These are phyloP conservation scores for Tethea ocularis DNA, from an alignment of 2,888 invertebrate species.

Conservation along the genomic window DNA sequence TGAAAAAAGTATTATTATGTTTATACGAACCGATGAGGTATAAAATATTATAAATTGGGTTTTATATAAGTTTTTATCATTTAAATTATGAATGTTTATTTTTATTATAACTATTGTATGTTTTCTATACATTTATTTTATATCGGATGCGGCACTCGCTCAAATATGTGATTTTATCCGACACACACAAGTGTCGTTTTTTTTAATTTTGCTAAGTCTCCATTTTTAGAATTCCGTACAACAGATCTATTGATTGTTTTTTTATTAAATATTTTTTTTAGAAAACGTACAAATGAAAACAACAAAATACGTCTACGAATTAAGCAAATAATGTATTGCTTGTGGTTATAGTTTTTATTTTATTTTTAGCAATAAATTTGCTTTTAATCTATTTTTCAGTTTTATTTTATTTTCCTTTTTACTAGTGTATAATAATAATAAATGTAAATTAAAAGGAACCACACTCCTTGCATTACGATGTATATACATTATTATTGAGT, in stretches of 20 bases:
- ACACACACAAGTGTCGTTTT: slow-evolving; percentile 41
- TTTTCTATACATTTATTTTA: slow-evolving; percentile 72
- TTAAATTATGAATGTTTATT: slow-evolving; percentile 81
- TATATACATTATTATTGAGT: slow-evolving; percentile 63
- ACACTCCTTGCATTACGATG: slow-evolving; percentile 80
- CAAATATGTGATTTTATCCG: slow-evolving; percentile 59
- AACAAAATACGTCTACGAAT: slow-evolving; percentile 57
- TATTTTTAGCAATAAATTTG: slow-evolving; percentile 83
- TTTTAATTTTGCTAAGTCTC: slow-evolving; percentile 34
- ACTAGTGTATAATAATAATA: slow-evolving; percentile 51
- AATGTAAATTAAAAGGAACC: slow-evolving; percentile 79
- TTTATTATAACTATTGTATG: slow-evolving; percentile 70
- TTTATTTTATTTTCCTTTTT: slow-evolving; percentile 64
- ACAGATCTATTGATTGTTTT: slow-evolving; percentile 35
- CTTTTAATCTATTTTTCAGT: slow-evolving; percentile 76
- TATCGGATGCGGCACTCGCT: slow-evolving; percentile 62
- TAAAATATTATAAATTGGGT: slow-evolving; percentile 82
- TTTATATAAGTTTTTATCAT: slow-evolving; percentile 66
- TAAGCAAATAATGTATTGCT: slow-evolving; percentile 76
- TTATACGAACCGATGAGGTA: slow-evolving; percentile 81
- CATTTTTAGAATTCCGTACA: slow-evolving; percentile 35
- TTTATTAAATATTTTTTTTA: slow-evolving; percentile 65
- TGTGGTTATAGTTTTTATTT: slow-evolving; percentile 80
- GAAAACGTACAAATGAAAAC: slow-evolving; percentile 77
- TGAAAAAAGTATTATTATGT: slow-evolving; percentile 82